Evolutionary conservation across 2,797 vertebrate species (phyloP).

Genomic region (Muscicapa comitata): DNA sequence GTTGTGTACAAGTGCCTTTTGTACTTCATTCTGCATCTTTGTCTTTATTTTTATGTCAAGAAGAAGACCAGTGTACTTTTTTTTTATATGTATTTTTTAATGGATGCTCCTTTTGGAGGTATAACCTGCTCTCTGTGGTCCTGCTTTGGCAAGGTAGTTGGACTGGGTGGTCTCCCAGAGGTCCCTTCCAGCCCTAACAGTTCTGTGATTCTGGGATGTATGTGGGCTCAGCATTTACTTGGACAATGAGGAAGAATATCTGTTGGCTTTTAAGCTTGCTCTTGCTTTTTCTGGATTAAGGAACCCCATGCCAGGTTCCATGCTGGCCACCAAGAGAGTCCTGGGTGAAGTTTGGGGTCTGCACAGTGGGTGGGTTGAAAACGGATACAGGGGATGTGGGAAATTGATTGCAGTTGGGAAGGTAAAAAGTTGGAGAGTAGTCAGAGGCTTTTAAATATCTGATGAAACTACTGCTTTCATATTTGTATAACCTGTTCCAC

Average conservation of each 20-base stretch:
- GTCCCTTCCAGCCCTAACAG: not conserved
- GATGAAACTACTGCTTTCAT: not conserved
- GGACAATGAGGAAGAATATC: not conserved
- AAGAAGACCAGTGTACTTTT: fast-evolving
- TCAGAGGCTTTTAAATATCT: not conserved
- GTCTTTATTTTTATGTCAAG: not conserved
- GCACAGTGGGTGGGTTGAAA: fast-evolving
- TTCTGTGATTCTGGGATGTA: not conserved
- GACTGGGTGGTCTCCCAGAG: not conserved
- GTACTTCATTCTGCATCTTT: not conserved
- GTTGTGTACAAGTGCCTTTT: not conserved
- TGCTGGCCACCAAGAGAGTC: not conserved
- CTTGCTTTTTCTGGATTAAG: not conserved
- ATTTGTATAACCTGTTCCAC: not conserved
- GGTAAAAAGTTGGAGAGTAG: not conserved
- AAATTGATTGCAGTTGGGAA: not conserved
- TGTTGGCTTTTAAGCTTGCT: not conserved
- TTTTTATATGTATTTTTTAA: not conserved
- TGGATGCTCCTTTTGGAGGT: not conserved
- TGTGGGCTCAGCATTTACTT: not conserved
- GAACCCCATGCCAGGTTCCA: not conserved
- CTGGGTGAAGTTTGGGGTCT: fast-evolving
- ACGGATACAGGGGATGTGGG: not conserved
- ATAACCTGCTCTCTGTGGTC: not conserved
- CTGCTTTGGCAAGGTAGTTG: not conserved